phyloP scores from a whole-genome alignment of 2,888 invertebrate genomes.

The Drosophila mettleri region DNA sequence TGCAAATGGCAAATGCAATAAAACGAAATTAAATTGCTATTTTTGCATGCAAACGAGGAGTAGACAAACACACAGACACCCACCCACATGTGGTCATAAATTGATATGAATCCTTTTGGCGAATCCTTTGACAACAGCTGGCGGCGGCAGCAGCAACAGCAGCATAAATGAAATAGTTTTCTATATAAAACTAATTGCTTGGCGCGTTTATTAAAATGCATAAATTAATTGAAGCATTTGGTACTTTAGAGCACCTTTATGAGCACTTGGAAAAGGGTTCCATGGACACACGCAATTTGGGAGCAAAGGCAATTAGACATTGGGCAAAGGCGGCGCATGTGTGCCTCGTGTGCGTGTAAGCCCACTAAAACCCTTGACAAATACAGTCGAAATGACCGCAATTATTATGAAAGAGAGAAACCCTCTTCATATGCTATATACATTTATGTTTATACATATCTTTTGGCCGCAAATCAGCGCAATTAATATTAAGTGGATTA shows the following conservation, averaged over 20 bases:
- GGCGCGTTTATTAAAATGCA: constrained; percentile 82
- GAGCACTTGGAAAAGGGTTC: constrained; percentile 58
- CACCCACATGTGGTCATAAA: constrained; percentile 43
- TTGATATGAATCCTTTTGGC: constrained; percentile 62
- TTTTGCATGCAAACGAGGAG: constrained; percentile 67
- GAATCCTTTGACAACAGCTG: constrained; percentile 77
- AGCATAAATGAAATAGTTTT: constrained; percentile 52
- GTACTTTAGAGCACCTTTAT: constrained; percentile 44
- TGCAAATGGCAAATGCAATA: constrained; percentile 74
- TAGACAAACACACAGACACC: constrained; percentile 6
- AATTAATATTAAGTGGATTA: constrained; percentile 84
- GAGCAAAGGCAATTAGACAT: constrained; percentile 59
- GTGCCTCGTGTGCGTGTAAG: constrained; percentile 12
- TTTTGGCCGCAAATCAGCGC: constrained; percentile 73
- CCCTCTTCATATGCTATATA: constrained; percentile 34
- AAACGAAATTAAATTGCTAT: constrained; percentile 78
- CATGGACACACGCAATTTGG: constrained; percentile 26
- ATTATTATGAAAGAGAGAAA: constrained; percentile 75
- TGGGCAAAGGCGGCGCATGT: constrained; percentile 8
- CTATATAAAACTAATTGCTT: constrained; percentile 70
- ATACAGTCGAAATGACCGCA: constrained; percentile 79
- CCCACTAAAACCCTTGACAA: constrained; percentile 51
- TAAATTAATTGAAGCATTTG: constrained; percentile 74
- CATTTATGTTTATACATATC: constrained; percentile 15
- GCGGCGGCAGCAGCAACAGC: constrained; percentile 16